Percentiles rank a stretch among this genome's conserved stretches.
Evolutionary conservation across 2,113 vertebrate genomes (phyloP).

Genomic region (Myanophis thanlyinensis): DNA sequence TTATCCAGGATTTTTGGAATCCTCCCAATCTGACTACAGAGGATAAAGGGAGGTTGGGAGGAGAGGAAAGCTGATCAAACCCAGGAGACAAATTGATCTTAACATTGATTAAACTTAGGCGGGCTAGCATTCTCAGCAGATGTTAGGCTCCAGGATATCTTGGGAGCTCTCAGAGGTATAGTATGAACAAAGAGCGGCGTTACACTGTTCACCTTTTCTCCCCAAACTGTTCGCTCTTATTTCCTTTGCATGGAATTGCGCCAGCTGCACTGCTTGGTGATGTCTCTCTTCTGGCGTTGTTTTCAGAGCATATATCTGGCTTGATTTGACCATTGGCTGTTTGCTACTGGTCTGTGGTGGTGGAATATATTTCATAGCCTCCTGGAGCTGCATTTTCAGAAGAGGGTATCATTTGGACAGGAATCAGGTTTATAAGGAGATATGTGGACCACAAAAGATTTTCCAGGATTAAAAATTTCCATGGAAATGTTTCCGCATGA

Average conservation of each 20-base stretch:
- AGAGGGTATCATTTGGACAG: not conserved
- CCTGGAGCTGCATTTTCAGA: not conserved
- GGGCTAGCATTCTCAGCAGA: not conserved
- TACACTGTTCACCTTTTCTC: constrained; percentile 29
- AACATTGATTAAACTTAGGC: constrained; percentile 14
- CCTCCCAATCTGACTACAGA: not conserved
- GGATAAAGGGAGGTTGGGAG: not conserved
- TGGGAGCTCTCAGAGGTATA: not conserved
- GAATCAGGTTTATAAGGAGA: not conserved
- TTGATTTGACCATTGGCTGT: constrained; percentile 34
- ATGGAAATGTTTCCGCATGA: not conserved
- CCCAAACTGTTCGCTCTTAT: constrained; percentile 47
- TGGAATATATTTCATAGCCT: not conserved
- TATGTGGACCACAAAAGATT: not conserved
- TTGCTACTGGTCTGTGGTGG: not conserved
- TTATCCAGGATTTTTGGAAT: constrained; percentile 34
- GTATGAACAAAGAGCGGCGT: constrained; percentile 15
- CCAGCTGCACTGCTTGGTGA: constrained; percentile 22
- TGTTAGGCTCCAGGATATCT: constrained; percentile 17
- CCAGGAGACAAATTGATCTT: constrained; percentile 24
- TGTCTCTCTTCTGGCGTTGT: constrained; percentile 43
- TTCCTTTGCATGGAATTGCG: constrained; percentile 33
- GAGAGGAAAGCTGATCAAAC: not conserved
- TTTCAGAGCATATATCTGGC: constrained; percentile 37
- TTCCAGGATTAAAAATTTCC: not conserved